Conservation (phyloP, 2,797 vertebrate species). For the Crenichthys baileyi region DNA sequence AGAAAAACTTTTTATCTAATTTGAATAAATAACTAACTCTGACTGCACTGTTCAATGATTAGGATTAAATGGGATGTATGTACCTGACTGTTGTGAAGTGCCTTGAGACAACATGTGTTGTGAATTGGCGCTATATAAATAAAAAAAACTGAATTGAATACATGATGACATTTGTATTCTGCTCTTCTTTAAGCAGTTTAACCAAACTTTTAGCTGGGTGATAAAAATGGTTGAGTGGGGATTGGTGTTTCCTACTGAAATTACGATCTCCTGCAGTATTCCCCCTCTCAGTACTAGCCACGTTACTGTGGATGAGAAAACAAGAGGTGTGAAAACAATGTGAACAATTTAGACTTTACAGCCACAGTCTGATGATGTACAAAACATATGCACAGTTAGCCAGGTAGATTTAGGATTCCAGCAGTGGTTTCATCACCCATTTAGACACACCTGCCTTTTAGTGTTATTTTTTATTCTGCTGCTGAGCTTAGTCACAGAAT, state of each 20-base stretch:
- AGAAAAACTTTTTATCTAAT: too few relatives aligned
- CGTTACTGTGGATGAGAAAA: neutral
- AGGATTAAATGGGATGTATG: too few relatives aligned
- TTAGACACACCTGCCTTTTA: neutral
- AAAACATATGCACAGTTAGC: neutral
- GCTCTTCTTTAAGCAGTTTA: neutral
- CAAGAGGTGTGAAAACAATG: neutral
- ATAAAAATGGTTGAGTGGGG: neutral
- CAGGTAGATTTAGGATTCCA: neutral
- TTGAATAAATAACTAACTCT: too few relatives aligned
- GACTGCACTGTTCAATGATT: too few relatives aligned
- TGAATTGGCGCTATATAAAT: too few relatives aligned
- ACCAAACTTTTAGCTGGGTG: neutral
- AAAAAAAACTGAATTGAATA: too few relatives aligned
- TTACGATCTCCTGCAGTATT: too few relatives aligned
- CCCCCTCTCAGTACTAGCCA: neutral
- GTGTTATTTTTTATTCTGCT: neutral
- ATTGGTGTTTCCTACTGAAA: neutral
- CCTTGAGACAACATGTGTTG: too few relatives aligned
- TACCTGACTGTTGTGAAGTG: too few relatives aligned
- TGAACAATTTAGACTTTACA: neutral
- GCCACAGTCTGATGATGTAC: neutral
- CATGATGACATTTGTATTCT: neutral
- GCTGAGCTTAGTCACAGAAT: neutral
- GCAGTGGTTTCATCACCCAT: neutral